A percentile compares a stretch with the other conserved stretches of the same genome.
Conservation (phyloP, 1,140 invertebrate genomes). For the Zophobas atratus region DNA sequence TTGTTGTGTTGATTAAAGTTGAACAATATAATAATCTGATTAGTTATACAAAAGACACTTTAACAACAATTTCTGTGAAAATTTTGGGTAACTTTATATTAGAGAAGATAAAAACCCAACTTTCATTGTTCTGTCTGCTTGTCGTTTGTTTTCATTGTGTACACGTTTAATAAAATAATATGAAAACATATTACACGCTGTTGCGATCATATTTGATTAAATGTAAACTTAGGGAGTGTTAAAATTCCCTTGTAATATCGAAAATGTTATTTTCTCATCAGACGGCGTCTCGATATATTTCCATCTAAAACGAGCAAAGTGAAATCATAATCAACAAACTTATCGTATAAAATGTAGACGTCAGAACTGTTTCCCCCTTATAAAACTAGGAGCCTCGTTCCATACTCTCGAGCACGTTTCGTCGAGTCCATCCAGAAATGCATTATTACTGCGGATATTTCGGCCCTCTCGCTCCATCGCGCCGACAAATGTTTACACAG, state of each 20-base stretch:
- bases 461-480: slow-evolving; percentile 31
- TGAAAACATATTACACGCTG: background rate
- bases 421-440: slow-evolving; percentile 39
- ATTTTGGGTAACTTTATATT: no score
- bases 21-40: no score
- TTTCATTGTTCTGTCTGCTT: no score
- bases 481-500: slow-evolving; percentile 39
- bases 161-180: no score
- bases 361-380: slow-evolving; percentile 38
- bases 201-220: slow-evolving; percentile 26
- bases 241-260: slow-evolving; percentile 24
- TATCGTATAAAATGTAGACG: slow-evolving; percentile 40
- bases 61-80: no score
- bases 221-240: slow-evolving; percentile 17
- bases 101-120: no score
- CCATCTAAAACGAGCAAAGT: slow-evolving; percentile 30
- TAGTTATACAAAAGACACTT: no score
- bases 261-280: slow-evolving; percentile 43
- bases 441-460: slow-evolving; percentile 43
- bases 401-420: slow-evolving; percentile 35
- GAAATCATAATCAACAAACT: slow-evolving; percentile 38
- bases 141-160: no score
- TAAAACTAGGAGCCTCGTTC: slow-evolving; percentile 40
- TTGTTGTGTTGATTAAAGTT: no score
- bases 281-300: slow-evolving; percentile 35